These are phyloP conservation scores for Drosophila novamexicana DNA, from an alignment of 1,140 invertebrate species.

Conservation along the genomic window DNA sequence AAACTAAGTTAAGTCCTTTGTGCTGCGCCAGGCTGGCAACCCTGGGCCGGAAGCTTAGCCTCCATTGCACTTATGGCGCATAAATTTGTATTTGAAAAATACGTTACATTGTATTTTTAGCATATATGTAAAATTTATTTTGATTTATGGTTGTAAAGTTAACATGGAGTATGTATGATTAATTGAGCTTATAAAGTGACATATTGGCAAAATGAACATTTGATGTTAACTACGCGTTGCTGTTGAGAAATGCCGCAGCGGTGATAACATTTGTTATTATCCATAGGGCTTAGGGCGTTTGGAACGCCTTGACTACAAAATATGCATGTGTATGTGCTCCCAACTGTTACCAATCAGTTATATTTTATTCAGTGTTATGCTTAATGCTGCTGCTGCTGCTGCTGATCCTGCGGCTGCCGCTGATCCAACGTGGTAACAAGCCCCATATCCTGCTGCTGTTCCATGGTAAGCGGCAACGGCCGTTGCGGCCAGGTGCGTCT, in stretches of 20 bases:
- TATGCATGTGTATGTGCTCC: conserved; percentile 22
- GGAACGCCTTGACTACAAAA: conserved; percentile 45
- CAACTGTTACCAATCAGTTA: conserved; percentile 6
- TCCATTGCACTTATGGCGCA: not conserved
- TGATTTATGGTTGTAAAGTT: not conserved
- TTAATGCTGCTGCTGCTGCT: conserved; percentile 4
- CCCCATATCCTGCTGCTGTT: conserved; percentile 65
- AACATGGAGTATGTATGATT: conserved; percentile 26
- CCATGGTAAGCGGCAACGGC: conserved; percentile 70
- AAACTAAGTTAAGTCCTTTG: conserved; percentile 17
- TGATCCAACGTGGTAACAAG: conserved; percentile 42
- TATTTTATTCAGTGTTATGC: conserved; percentile 26
- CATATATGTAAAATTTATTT: conserved; percentile 7
- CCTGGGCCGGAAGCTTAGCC: conserved; percentile 3
- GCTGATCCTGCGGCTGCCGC: not conserved
- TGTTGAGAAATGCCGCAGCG: conserved; percentile 31
- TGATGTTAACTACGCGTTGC: conserved; percentile 44
- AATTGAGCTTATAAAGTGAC: conserved; percentile 45
- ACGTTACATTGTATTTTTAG: not conserved
- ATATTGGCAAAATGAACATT: conserved; percentile 55
- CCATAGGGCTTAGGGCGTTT: conserved; percentile 61
- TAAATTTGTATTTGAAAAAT: conserved; percentile 20
- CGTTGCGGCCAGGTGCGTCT: conserved; percentile 81
- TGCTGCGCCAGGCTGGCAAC: conserved; percentile 11
- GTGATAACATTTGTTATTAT: conserved; percentile 59